A percentile compares a stretch with the other conserved stretches of the same genome.
phyloP scores from a whole-genome alignment of 1,140 invertebrate genomes.

The Leptopilina boulardi region DNA sequence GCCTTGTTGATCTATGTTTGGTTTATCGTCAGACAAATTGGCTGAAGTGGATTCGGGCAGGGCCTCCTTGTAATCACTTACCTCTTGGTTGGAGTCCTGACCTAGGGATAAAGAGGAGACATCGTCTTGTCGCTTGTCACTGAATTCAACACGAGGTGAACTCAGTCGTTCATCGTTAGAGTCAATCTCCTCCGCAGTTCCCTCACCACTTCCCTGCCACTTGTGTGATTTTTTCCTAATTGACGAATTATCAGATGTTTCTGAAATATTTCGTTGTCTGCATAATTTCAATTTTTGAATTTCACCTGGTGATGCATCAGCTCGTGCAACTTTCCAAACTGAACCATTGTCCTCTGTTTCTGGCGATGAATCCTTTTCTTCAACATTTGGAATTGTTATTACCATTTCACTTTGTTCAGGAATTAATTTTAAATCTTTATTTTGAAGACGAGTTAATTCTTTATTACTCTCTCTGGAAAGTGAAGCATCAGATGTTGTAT shows the following conservation, averaged over 20 bases:
- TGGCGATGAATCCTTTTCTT: constrained; percentile 52
- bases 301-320: constrained; percentile 76
- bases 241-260: constrained; percentile 68
- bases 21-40: constrained; percentile 76
- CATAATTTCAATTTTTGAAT: constrained; percentile 77
- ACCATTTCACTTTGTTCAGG: constrained; percentile 44
- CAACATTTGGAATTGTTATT: constrained; percentile 48
- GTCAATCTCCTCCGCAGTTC: constrained; percentile 71
- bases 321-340: constrained; percentile 77
- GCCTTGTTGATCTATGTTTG: constrained; percentile 73
- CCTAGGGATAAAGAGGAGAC: constrained; percentile 68
- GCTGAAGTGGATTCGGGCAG: constrained; percentile 73
- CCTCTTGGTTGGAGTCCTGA: constrained; percentile 73
- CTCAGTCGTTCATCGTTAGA: constrained; percentile 69
- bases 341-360: constrained; percentile 65
- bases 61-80: constrained; percentile 76
- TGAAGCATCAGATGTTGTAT: constrained; percentile 42
- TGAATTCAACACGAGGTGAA: constrained; percentile 59
- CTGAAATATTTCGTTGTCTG: constrained; percentile 72
- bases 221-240: constrained; percentile 70
- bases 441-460: constrained; percentile 41
- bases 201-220: constrained; percentile 72
- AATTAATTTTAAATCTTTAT: constrained; percentile 41
- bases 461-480: constrained; percentile 51
- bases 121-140: constrained; percentile 64